These are phyloP conservation scores for Callocephalon fimbriatum DNA, from an alignment of 2,113 vertebrate genomes.

Conservation along the genomic window DNA sequence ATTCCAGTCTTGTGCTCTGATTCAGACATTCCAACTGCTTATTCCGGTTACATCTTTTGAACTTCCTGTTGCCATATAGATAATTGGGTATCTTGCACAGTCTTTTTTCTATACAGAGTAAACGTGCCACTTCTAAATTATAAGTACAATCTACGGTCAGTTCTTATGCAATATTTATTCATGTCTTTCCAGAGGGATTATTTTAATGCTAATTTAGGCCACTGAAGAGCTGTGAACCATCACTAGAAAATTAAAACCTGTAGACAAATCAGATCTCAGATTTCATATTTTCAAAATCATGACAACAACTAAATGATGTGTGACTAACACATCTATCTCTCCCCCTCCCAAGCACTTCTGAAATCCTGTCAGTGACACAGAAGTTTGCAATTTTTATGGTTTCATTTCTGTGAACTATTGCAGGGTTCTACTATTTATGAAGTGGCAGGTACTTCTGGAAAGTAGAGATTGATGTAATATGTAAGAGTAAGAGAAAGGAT, in stretches of 20 bases:
- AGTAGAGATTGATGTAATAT: constrained; percentile 30
- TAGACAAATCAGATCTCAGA: not conserved
- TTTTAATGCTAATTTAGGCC: not conserved
- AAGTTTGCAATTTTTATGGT: constrained; percentile 6
- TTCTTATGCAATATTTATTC: not conserved
- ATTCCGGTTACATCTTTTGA: constrained; percentile 27
- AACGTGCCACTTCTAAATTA: not conserved
- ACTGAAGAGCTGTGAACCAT: not conserved
- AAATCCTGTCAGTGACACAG: not conserved
- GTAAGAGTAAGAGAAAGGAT: constrained; percentile 20
- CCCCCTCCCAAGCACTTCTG: not conserved
- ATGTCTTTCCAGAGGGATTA: not conserved
- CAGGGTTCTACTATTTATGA: constrained; percentile 31
- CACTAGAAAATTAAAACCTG: not conserved
- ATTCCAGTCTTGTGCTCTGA: not conserved
- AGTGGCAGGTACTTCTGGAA: constrained; percentile 35
- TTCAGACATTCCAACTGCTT: constrained; percentile 38
- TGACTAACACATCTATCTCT: not conserved
- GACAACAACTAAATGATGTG: not conserved
- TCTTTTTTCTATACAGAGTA: not conserved
- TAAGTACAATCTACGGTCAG: not conserved
- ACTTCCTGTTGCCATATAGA: not conserved
- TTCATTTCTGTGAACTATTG: constrained; percentile 33
- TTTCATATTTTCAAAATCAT: not conserved
- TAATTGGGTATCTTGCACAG: not conserved